Evolutionary conservation across 2,797 vertebrate genomes (phyloP).

Genomic region (Chromis chromis): DNA sequence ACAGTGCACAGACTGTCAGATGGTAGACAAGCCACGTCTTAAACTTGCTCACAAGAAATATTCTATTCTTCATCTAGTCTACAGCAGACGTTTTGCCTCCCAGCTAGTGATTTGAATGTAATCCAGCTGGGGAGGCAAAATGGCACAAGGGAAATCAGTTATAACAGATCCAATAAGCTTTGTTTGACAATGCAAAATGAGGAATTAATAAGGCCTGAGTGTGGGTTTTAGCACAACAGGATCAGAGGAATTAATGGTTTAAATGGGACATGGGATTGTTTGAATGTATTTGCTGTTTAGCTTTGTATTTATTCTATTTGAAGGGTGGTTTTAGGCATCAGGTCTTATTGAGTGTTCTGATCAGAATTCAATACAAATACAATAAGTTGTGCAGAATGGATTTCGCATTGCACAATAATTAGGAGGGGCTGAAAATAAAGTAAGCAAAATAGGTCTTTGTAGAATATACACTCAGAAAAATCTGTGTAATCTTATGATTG

Average conservation of each 20-base stretch:
- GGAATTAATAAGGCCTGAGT: slow-evolving; percentile 4
- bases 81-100: slow-evolving; percentile 34
- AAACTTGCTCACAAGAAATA: slow-evolving; percentile 19
- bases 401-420: neutral
- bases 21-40: neutral
- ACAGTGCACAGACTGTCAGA: neutral
- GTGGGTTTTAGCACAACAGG: slow-evolving; percentile 3
- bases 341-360: neutral
- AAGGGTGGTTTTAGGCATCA: slow-evolving; percentile 8
- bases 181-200: slow-evolving; percentile 29
- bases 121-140: slow-evolving; percentile 21
- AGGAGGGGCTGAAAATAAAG: neutral
- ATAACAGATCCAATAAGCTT: slow-evolving; percentile 29
- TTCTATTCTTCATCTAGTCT: slow-evolving; percentile 19
- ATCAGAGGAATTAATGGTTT: slow-evolving; percentile 25
- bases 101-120: neutral
- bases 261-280: slow-evolving; percentile 2
- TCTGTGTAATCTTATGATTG: neutral
- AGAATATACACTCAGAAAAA: neutral
- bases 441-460: neutral
- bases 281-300: slow-evolving; percentile 30
- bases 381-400: neutral
- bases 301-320: slow-evolving; percentile 41
- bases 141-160: slow-evolving; percentile 29
- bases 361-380: neutral